These are phyloP conservation scores for Crocidura indochinensis DNA, from an alignment of 2,797 vertebrate genomes.

Conservation along the genomic window DNA sequence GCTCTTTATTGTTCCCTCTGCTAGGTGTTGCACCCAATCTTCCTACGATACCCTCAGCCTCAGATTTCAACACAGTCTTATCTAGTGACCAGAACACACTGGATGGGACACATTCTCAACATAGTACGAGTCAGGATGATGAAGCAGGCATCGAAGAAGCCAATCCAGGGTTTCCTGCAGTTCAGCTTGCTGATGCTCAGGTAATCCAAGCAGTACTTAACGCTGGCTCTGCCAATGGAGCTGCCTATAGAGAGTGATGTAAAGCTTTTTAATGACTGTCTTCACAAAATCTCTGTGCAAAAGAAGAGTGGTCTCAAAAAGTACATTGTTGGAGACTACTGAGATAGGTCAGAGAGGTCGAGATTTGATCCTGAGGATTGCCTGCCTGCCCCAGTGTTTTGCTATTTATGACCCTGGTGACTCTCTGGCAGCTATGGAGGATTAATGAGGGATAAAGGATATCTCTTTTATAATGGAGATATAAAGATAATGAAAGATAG, in stretches of 20 bases:
- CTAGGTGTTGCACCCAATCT: conserved; percentile 94
- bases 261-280: no score
- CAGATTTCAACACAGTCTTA: conserved; percentile 98
- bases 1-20: conserved; percentile 73
- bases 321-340: background rate
- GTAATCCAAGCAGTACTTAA: conserved; percentile 85
- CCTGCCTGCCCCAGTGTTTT: no score
- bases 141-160: conserved; percentile 96
- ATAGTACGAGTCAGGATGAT: conserved; percentile 98
- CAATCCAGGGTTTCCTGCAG: conserved; percentile 97
- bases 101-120: conserved; percentile 97
- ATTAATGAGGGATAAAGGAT: background rate
- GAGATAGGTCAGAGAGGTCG: no score
- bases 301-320: background rate
- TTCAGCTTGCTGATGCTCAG: conserved; percentile 98
- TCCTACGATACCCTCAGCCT: conserved; percentile 98
- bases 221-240: background rate
- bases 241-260: background rate
- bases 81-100: conserved; percentile 99
- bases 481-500: background rate
- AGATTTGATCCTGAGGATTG: no score
- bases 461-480: no score
- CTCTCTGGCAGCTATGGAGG: background rate
- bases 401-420: no score
- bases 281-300: background rate